phyloP scores from a whole-genome alignment of 2,113 vertebrate species.

The Cheirogaleus medius region DNA sequence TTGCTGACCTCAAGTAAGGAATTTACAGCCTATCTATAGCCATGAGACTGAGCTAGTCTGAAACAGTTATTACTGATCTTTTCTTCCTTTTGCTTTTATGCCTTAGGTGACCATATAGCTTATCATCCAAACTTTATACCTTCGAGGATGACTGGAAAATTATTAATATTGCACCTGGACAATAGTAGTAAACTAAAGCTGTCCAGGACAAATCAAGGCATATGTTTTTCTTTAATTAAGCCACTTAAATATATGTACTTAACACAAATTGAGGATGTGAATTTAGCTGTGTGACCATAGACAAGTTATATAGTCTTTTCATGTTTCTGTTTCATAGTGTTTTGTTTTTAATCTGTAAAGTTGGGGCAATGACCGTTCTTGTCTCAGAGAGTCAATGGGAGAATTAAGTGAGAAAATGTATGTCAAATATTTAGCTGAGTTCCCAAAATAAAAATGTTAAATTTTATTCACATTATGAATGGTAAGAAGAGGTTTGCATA shows the following conservation, averaged over 20 bases:
- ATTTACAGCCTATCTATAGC: neutral
- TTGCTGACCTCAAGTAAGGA: neutral
- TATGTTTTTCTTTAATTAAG: neutral
- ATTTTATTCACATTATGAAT: neutral
- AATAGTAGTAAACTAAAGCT: neutral
- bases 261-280: neutral
- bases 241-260: neutral
- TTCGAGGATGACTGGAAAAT: neutral
- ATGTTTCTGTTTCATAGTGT: neutral
- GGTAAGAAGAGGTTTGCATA: neutral
- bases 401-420: slow-evolving; percentile 39
- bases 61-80: neutral
- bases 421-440: neutral
- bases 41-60: neutral
- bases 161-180: neutral
- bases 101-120: neutral
- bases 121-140: neutral
- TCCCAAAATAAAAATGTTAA: neutral
- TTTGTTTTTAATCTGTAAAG: neutral
- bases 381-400: slow-evolving; percentile 11
- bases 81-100: slow-evolving; percentile 33
- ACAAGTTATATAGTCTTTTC: neutral
- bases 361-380: neutral
- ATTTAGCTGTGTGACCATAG: neutral
- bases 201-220: neutral